Evolutionary conservation across 2,888 invertebrate genomes (phyloP).

Genomic region (Thymelicus sylvestris): DNA sequence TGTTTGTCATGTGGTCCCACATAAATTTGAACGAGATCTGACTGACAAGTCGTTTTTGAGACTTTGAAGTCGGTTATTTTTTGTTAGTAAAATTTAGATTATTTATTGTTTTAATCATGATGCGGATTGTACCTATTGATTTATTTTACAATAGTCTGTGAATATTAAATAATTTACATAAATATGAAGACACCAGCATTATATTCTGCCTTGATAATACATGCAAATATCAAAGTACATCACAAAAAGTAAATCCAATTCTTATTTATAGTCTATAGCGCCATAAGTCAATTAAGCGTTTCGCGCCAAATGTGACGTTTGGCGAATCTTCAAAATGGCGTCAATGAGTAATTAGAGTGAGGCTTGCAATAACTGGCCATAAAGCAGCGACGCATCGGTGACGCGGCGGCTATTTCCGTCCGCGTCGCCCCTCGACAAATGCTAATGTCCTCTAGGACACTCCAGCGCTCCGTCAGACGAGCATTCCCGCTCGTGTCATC

Average conservation of each 20-base stretch:
- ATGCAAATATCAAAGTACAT: neutral
- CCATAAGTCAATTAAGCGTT: slow-evolving; percentile 43
- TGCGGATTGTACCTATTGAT: too few species aligned
- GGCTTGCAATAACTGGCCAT: slow-evolving; percentile 78
- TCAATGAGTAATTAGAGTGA: slow-evolving; percentile 70
- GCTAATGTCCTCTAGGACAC: slow-evolving; percentile 83
- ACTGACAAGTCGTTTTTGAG: too few species aligned
- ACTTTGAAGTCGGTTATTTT: too few species aligned
- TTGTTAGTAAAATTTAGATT: too few species aligned
- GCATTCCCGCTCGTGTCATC: slow-evolving; percentile 29
- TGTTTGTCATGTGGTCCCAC: too few species aligned
- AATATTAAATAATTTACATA: too few species aligned
- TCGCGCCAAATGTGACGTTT: slow-evolving; percentile 76
- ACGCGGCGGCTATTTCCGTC: slow-evolving; percentile 79
- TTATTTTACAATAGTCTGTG: too few species aligned
- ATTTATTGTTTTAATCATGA: too few species aligned
- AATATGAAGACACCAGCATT: too few species aligned
- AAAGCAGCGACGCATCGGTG: slow-evolving; percentile 77
- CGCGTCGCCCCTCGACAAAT: slow-evolving; percentile 78
- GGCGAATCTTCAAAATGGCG: slow-evolving; percentile 78
- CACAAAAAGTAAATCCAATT: neutral
- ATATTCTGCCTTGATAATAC: too few species aligned
- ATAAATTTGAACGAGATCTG: too few species aligned
- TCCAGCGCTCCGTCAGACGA: slow-evolving; percentile 54
- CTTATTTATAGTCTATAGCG: slow-evolving; percentile 21